Evolutionary conservation across 2,888 invertebrate genomes (phyloP).

Genomic region (Thysanoteuthis rhombus): DNA sequence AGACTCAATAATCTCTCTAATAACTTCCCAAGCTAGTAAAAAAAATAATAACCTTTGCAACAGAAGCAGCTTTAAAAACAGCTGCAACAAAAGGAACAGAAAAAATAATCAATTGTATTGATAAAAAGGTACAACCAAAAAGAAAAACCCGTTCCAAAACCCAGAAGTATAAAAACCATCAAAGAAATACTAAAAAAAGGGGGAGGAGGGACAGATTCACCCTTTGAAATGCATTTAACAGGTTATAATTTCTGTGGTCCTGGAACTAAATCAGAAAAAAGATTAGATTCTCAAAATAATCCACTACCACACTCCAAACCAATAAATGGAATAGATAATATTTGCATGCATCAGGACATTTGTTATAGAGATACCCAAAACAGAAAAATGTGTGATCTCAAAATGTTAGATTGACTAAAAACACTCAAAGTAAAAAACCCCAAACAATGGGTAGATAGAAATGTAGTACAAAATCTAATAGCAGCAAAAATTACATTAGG

Average conservation of each 20-base stretch:
- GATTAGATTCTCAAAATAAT: background rate
- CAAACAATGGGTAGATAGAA: slow-evolving; percentile 16
- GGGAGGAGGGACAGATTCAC: background rate
- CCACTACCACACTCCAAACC: background rate
- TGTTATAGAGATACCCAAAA: background rate
- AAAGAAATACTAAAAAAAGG: background rate
- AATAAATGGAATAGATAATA: background rate
- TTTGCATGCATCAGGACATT: slow-evolving; percentile 17
- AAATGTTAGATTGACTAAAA: background rate
- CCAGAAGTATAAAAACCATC: background rate
- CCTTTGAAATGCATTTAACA: background rate
- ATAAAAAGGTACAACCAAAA: no score
- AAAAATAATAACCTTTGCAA: no score
- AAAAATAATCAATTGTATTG: no score
- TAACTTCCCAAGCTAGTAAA: no score
- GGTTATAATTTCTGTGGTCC: slow-evolving; percentile 16
- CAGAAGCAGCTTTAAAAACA: no score
- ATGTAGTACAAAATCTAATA: background rate
- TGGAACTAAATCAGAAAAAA: slow-evolving; percentile 14
- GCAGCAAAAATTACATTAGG: background rate
- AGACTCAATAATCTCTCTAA: no score
- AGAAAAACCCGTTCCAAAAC: no score
- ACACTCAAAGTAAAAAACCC: background rate
- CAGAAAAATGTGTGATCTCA: background rate
- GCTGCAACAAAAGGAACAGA: no score